phyloP scores from a whole-genome alignment of 1,140 invertebrate species.

The Drosophila seguyi region DNA sequence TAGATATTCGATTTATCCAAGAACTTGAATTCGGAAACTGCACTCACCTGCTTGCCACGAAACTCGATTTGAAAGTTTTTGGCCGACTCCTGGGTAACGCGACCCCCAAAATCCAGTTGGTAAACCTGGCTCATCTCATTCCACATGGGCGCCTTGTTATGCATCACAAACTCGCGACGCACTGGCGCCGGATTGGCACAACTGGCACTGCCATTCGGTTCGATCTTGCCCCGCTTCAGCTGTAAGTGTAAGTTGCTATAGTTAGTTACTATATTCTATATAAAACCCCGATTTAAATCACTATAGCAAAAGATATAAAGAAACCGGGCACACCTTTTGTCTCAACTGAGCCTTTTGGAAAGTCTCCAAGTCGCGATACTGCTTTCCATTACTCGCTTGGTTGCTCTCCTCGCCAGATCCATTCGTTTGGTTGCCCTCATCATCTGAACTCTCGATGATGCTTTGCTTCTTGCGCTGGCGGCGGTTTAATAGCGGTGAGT shows the following conservation, averaged over 20 bases:
- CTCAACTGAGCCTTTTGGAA: slow-evolving; percentile 97
- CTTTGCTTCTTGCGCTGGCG: slow-evolving; percentile 89
- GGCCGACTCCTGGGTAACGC: slow-evolving; percentile 99
- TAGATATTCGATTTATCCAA: neutral
- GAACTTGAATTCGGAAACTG: neutral
- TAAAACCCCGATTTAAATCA: too few species aligned
- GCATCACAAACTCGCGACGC: slow-evolving; percentile 95
- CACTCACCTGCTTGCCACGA: slow-evolving; percentile 95
- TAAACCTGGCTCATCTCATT: slow-evolving; percentile 99
- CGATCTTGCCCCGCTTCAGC: slow-evolving; percentile 89
- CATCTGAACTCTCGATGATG: slow-evolving; percentile 94
- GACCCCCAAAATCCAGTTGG: slow-evolving; percentile 99
- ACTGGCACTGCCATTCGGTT: slow-evolving; percentile 86
- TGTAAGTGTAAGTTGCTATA: slow-evolving; percentile 65
- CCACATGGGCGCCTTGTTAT: slow-evolving; percentile 99
- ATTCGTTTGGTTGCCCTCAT: slow-evolving; percentile 90
- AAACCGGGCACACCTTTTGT: slow-evolving; percentile 91
- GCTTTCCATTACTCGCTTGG: slow-evolving; percentile 86
- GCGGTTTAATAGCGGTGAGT: slow-evolving; percentile 91
- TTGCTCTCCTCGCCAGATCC: slow-evolving; percentile 80
- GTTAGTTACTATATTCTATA: too few species aligned
- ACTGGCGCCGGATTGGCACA: slow-evolving; percentile 85
- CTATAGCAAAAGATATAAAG: neutral
- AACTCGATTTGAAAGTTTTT: slow-evolving; percentile 99
- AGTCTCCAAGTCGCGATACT: slow-evolving; percentile 95